Evolutionary conservation across 2,888 invertebrate species (phyloP).

Genomic region (Lithophane ornitopus): DNA sequence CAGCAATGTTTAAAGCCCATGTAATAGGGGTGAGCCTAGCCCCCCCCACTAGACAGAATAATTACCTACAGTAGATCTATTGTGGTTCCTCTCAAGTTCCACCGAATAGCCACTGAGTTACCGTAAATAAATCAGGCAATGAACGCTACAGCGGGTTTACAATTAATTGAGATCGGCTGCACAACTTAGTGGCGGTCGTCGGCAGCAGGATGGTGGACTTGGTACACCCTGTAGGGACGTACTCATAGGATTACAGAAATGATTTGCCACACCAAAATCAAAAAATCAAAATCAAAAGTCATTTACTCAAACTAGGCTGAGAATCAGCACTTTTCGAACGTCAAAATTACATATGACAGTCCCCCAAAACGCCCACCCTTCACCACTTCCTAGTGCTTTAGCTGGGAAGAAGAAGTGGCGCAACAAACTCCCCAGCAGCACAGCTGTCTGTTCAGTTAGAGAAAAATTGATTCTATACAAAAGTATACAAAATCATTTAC

Average conservation of each 20-base stretch:
- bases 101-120: slow-evolving; percentile 12
- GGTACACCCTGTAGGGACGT: not conserved
- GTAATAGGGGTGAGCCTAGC: not conserved
- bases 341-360: too few species aligned
- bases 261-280: slow-evolving; percentile 45
- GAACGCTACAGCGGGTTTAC: slow-evolving; percentile 54
- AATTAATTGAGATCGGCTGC: slow-evolving; percentile 61
- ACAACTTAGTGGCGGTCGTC: slow-evolving; percentile 35
- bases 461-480: too few species aligned
- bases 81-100: slow-evolving; percentile 3
- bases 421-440: too few species aligned
- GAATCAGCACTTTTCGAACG: too few species aligned
- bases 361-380: too few species aligned
- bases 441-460: too few species aligned
- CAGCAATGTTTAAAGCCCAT: not conserved
- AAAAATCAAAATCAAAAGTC: too few species aligned
- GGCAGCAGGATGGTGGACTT: slow-evolving; percentile 4
- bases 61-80: not conserved
- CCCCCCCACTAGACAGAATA: not conserved
- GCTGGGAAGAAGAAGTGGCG: too few species aligned
- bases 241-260: slow-evolving; percentile 23
- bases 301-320: too few species aligned
- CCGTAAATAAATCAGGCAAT: slow-evolving; percentile 64
- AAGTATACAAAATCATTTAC: too few species aligned
- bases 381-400: too few species aligned